These are phyloP conservation scores for Caranx ignobilis DNA, from an alignment of 2,113 vertebrate genomes.

Conservation along the genomic window DNA sequence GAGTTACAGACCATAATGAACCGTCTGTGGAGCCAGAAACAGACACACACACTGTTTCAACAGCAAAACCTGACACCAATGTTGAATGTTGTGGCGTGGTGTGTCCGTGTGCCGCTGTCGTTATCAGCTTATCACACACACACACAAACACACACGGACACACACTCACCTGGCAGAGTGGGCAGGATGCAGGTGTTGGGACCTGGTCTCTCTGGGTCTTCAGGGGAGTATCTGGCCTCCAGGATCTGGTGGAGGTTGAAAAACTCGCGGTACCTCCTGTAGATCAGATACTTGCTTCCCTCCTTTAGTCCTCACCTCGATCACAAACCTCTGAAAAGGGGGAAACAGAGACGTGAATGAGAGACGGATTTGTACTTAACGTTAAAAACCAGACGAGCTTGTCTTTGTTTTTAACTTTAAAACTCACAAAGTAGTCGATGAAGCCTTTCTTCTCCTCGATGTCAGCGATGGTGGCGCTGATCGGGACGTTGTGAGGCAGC, in stretches of 20 bases:
- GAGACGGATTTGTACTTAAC: background rate
- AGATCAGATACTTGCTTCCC: constrained; percentile 93
- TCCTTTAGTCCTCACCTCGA: constrained; percentile 95
- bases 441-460: constrained; percentile 94
- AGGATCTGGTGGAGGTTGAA: constrained; percentile 88
- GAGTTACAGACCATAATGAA: background rate
- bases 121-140: background rate
- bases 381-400: background rate
- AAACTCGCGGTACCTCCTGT: constrained; percentile 93
- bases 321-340: constrained; percentile 88
- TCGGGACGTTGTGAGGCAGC: constrained; percentile 90
- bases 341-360: background rate
- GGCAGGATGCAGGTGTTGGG: constrained; percentile 87
- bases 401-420: accelerated
- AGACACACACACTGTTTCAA: background rate
- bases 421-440: constrained; percentile 92
- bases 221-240: constrained; percentile 88
- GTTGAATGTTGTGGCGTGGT: no score
- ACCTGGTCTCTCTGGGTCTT: constrained; percentile 67
- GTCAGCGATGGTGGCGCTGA: constrained; percentile 93
- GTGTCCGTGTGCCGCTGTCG: background rate
- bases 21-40: background rate
- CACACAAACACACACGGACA: background rate
- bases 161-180: constrained; percentile 87
- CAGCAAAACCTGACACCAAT: constrained; percentile 18